Base-by-base conservation (phyloP, 2,797 vertebrate genomes). In the Furcifer pardalis region DNA sequence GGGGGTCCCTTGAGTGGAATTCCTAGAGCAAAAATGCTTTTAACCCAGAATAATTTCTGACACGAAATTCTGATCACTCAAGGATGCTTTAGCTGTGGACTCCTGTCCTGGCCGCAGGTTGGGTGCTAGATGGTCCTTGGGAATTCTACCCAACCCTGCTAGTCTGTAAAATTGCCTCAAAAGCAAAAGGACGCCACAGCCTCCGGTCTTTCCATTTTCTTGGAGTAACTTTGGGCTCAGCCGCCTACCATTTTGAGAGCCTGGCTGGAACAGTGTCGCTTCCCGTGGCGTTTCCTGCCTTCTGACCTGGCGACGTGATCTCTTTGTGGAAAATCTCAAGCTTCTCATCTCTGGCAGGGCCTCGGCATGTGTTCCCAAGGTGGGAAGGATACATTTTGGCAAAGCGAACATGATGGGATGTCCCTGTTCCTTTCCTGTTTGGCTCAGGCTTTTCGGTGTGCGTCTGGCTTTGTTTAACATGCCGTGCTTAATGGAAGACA, bases 281-380 rank as follows among this genome's bases (percentile, higher is more conserved):
- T 93, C 93, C 94, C 88, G 86, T 93, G 92, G 59, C 90, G 91
- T 95, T 96, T 95, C 94, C 94, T 96, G 94, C 93, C 94, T 95
- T 95, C 92, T 92, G 93, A 95, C 92, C 89, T 94, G 94, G 91
- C 92, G 92, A 91, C 88, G 92, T 95, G 93, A 91, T 95, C 93
- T 93, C 93, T 91, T 93, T 91, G 79, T 92, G 91, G 94, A 84
- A 78, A 91, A 91, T 90, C 91, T 93, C 92, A 92, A 0, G 81
- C 88, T 95, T 96, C 95, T 94, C 95, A 91, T 42, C 0, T 91
- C 92, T 95, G 92, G 91, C 21, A 76, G 88, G 79, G 17, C 13
- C 87, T 91, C 46, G 32, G 62, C 86, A 87, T 79, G 80, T 21
- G 81, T n/a, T n/a, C 87, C 56, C 72, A 59, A 80, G 82, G 89